Evolutionary conservation across 2,113 vertebrate species (phyloP), one percentile per base, ranked within the genome.

Genomic region (Rhinolophus ferrumequinum): DNA sequence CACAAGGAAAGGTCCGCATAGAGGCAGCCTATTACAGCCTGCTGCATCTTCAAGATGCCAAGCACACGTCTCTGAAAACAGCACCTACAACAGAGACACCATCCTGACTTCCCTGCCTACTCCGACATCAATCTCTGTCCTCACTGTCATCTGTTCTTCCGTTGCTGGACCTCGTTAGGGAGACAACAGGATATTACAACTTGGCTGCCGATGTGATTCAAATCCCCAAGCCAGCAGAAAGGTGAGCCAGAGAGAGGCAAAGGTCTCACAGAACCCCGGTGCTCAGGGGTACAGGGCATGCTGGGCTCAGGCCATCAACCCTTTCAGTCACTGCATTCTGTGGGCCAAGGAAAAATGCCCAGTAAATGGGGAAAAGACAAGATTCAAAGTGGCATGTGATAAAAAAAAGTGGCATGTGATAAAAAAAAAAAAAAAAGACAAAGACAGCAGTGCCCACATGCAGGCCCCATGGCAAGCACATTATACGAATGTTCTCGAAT

Each of bases 151-250:
- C 35, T 62, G 70, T 47, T 72, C 82, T 91, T 83, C 35, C 84
- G 87, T 6, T 50, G 56, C 19, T 6, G 11, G 70, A 69, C 33
- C 47, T 66, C 11, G 4, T 24, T 70, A 50, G 54, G 38, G 50
- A 88, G 54, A 92, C 66, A 76, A 75, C 56, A 95, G 82, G 93
- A 90, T 62, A 87, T 69, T 82, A 86, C 33, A 90, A 56, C 62
- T 86, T 72, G 38, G 76, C 18, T 62, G 35, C 18, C 41, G 75
- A 89, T 10, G 60, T 89, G 94, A 93, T 52, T 90, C 80, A 86
- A 41, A 94, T 33, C 33, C 72, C 86, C 69, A 89, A 86, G 60
- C 47, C 58, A 91, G 64, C 72, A 82, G 75, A 85, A 69, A 58
- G 30, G 52, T 2, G 30, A 28, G 35, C 35, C 33, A 28, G 38